Conservation (phyloP, 1,140 invertebrate species). For the Caenorhabditis inopinata region DNA sequence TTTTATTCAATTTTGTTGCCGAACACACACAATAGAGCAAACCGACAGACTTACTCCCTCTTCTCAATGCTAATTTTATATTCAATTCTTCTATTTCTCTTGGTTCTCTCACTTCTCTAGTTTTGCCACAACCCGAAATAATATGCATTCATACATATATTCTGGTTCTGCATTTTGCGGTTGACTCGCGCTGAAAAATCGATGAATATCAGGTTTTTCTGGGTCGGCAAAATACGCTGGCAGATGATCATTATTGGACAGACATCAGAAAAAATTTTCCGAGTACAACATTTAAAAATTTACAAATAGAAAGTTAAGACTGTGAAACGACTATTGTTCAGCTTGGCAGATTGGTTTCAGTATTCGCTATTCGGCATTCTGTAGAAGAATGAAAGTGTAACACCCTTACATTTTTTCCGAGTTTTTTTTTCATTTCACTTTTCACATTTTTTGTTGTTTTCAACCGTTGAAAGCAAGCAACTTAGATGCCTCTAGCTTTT, state of each 20-base stretch:
- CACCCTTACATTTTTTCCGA: not conserved
- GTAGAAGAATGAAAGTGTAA: not conserved
- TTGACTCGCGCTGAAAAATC: constrained; percentile 30
- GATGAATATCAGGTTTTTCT: constrained; percentile 24
- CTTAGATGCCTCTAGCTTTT: not conserved
- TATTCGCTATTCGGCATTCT: not conserved
- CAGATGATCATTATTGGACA: not conserved
- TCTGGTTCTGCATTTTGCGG: constrained; percentile 26
- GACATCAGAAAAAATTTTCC: not conserved
- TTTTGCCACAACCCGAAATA: not conserved
- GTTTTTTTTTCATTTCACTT: not conserved
- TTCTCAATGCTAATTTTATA: constrained; percentile 12
- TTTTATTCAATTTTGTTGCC: not conserved
- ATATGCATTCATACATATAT: constrained; percentile 26
- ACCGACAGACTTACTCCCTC: not conserved
- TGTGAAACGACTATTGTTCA: not conserved
- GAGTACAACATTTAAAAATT: not conserved
- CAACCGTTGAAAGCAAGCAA: not conserved
- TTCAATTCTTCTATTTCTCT: constrained; percentile 25
- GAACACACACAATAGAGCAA: not conserved
- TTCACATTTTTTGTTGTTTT: not conserved
- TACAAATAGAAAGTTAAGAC: not conserved
- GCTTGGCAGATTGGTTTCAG: too few relatives aligned
- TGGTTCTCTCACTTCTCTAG: not conserved
- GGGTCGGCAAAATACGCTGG: not conserved